Evolutionary conservation across 2,888 invertebrate species (phyloP), one percentile per base, ranked within the genome.

Genomic region (Salticus scenicus): DNA sequence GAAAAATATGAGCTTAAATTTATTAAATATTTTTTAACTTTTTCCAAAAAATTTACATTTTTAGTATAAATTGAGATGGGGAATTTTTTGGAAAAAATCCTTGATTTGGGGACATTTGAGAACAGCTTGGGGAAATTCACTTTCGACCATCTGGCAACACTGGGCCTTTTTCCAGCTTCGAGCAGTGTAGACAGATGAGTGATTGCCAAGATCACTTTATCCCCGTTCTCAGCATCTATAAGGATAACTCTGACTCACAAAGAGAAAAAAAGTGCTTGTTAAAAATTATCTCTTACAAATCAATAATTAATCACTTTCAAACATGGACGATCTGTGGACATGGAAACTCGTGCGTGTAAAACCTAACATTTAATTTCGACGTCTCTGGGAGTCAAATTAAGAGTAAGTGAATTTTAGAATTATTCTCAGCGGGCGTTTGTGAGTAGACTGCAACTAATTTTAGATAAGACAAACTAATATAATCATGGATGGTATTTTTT

Each of bases 171-270:
- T 72, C 31, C 73, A 28, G 63, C 69, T 37, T 37, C 69, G 17
- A 37, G n/a, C n/a, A 71, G 66, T 71, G 66, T 66, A 75, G 83
- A 72, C 64, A 41, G 27, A 71, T n/a, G 27, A 37, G 71, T 71
- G 76, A 71, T 66, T 67, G 31, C 57, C 51, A 47, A 67, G 67
- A 27, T 73, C 30, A 30, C 66, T 79, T 47, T 57, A 70, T 64
- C 71, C 47, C 17, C 47, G 7, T 8, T 7, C 37, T 37, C 12
- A 47, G 47, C 47, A 47, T 47, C 47, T 17, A 47, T n/a, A 17
- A 47, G 47, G 47, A 47, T 47, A n/a, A 12, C 10, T 47, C 14
- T 47, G 47, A 47, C 2, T 47, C 7, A n/a, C 47, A 47, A 47
- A 47, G 47, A 47, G 47, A 47, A 47, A 17, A n/a, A 47, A n/a